phyloP scores from a whole-genome alignment of 64 coral and sea anemone species.

The Montipora cactus region DNA sequence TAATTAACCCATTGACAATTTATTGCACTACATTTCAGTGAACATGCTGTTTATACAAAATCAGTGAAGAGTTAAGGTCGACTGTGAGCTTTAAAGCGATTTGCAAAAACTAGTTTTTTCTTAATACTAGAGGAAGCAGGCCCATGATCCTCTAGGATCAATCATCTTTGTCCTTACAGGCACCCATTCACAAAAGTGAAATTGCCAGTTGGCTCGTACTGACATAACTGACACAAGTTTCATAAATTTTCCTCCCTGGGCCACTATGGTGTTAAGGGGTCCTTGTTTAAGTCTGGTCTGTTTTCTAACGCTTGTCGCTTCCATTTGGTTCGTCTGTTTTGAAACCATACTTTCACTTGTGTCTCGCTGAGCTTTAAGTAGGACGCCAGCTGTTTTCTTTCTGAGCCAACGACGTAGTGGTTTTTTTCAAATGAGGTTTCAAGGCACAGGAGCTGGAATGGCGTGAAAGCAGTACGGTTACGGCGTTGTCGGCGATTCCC shows the following conservation, averaged over 20 bases:
- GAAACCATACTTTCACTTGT: slow-evolving; percentile 99
- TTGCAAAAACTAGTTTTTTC: no score
- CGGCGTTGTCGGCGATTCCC: slow-evolving; percentile 38
- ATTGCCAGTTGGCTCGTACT: no score
- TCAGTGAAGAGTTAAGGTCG: no score
- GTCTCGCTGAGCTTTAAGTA: slow-evolving; percentile 96
- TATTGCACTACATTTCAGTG: no score
- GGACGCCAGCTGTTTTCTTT: slow-evolving; percentile 92
- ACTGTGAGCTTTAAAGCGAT: no score
- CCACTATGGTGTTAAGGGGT: slow-evolving; percentile 78
- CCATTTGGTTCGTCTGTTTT: slow-evolving; percentile 96
- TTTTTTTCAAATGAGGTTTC: slow-evolving; percentile 99
- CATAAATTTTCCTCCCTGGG: neutral
- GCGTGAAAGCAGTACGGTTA: slow-evolving; percentile 91
- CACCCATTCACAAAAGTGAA: no score
- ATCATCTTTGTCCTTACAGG: no score
- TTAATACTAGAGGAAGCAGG: no score
- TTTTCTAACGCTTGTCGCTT: slow-evolving; percentile 89
- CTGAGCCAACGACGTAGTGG: slow-evolving; percentile 93
- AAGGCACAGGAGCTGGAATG: slow-evolving; percentile 88
- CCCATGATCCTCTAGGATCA: no score
- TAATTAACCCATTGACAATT: no score
- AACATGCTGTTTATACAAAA: no score
- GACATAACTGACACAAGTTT: no score
- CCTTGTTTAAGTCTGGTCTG: slow-evolving; percentile 77